phyloP scores from a whole-genome alignment of 1,140 invertebrate species.

The Leptopilina clavipes region DNA sequence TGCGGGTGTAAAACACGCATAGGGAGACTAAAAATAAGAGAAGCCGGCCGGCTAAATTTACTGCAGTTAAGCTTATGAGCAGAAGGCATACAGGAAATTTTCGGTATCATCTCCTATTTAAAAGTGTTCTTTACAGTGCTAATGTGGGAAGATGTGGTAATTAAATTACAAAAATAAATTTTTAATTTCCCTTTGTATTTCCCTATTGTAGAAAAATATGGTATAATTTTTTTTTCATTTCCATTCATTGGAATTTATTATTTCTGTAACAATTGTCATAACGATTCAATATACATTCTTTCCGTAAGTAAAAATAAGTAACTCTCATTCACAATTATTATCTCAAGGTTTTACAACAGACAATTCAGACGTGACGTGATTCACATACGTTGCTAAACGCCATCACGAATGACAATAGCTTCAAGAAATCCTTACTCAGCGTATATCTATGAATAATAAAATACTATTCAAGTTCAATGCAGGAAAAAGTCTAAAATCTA shows the following conservation, averaged over 20 bases:
- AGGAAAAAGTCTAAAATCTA: background rate
- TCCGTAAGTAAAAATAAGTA: background rate
- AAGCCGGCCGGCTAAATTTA: slow-evolving; percentile 33
- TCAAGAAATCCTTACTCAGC: background rate
- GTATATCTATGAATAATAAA: background rate
- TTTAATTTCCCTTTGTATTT: too few species aligned
- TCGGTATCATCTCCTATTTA: background rate
- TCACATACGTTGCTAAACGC: background rate
- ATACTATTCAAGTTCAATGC: background rate
- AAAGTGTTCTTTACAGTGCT: background rate
- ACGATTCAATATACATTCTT: too few species aligned
- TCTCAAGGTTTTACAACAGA: slow-evolving; percentile 38
- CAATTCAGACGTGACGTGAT: slow-evolving; percentile 9
- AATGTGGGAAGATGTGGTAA: slow-evolving; percentile 48
- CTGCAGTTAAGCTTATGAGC: background rate
- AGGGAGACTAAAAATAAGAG: slow-evolving; percentile 39
- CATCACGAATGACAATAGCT: background rate
- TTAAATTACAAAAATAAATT: background rate
- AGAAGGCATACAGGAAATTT: background rate
- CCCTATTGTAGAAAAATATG: too few species aligned
- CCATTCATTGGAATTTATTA: too few species aligned
- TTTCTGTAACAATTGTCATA: too few species aligned
- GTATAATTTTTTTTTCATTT: too few species aligned
- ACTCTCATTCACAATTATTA: slow-evolving; percentile 37
- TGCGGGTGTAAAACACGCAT: slow-evolving; percentile 37